Percentiles rank a stretch among this genome's conserved stretches.
phyloP scores from a whole-genome alignment of 2,797 vertebrate genomes.

The Micropoecilia bifurca region DNA sequence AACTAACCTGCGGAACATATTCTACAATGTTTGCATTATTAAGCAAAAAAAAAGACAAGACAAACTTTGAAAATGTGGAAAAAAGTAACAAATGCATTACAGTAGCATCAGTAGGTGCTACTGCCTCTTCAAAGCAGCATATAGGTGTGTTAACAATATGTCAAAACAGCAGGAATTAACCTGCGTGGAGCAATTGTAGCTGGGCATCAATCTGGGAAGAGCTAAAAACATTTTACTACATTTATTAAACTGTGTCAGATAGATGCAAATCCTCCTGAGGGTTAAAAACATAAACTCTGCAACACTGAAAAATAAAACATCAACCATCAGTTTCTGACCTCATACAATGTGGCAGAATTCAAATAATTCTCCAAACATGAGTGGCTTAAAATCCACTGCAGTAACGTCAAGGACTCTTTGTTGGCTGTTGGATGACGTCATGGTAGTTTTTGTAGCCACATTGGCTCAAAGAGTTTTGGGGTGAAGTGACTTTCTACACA shows the following conservation, averaged over 20 bases:
- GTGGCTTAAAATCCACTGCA: not conserved
- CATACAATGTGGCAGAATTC: no score
- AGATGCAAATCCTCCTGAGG: not conserved
- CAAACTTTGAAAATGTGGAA: not conserved
- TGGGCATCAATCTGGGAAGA: not conserved
- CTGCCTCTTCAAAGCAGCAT: not conserved
- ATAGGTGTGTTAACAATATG: not conserved
- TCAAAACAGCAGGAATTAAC: not conserved
- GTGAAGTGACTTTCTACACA: not conserved
- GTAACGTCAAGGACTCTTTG: no score
- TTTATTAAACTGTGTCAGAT: not conserved
- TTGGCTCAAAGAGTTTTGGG: not conserved
- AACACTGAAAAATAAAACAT: not conserved
- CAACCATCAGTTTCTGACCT: no score
- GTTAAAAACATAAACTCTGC: no score
- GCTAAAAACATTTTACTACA: not conserved
- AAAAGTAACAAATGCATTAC: not conserved
- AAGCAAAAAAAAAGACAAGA: not conserved
- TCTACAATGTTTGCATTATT: not conserved
- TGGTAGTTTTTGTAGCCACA: not conserved
- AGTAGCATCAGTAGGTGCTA: not conserved
- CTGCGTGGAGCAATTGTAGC: not conserved
- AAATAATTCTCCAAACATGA: not conserved
- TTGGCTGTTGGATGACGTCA: no score
- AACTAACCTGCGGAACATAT: not conserved